Evolutionary conservation across 2,888 invertebrate species (phyloP).

Genomic region (Halictus ligatus): DNA sequence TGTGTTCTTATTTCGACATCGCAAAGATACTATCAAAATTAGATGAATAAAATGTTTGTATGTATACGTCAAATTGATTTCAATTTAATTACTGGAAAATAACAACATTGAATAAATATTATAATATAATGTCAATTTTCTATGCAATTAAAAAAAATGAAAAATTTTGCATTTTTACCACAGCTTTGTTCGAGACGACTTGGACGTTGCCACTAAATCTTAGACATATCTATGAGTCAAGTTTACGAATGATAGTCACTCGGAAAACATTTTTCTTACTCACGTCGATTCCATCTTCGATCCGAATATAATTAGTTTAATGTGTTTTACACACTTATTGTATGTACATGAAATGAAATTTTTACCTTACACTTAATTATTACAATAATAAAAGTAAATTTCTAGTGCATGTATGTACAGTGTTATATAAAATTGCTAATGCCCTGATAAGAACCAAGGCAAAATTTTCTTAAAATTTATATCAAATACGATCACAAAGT

Average conservation of each 20-base stretch:
- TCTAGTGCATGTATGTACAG: slow-evolving; percentile 71
- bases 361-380: slow-evolving; percentile 14
- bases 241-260: neutral
- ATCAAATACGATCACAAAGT: slow-evolving; percentile 45
- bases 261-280: neutral
- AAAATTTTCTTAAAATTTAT: slow-evolving; percentile 35
- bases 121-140: neutral
- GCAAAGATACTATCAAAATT: neutral
- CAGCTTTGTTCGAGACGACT: too few species aligned
- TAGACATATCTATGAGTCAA: neutral
- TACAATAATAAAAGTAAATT: slow-evolving; percentile 51
- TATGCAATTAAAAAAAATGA: neutral
- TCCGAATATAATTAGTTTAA: neutral
- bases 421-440: slow-evolving; percentile 64
- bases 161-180: neutral
- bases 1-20: neutral
- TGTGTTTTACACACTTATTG: neutral
- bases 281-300: neutral
- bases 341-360: neutral
- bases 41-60: neutral
- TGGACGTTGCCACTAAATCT: neutral
- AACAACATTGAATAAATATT: neutral
- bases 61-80: neutral
- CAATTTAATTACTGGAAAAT: neutral
- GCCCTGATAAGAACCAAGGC: slow-evolving; percentile 43